Percentiles rank a stretch among this genome's conserved stretches.
phyloP scores from a whole-genome alignment of 2,797 vertebrate species.

The Falco concolor region DNA sequence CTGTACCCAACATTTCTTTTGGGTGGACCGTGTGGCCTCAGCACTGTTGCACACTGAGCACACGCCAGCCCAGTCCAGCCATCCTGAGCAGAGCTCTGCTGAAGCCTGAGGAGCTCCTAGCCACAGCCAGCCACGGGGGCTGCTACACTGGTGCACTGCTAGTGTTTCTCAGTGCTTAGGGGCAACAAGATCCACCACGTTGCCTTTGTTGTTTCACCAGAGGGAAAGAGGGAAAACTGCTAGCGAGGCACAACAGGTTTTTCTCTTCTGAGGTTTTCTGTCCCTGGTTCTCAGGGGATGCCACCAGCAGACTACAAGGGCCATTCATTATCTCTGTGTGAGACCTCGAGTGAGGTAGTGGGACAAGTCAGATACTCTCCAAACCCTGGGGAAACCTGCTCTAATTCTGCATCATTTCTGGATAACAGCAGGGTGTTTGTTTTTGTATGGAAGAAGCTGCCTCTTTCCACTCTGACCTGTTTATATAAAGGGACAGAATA shows the following conservation, averaged over 20 bases:
- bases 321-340: not conserved
- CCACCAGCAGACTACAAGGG: not conserved
- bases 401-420: not conserved
- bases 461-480: not conserved
- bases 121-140: accelerated
- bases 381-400: not conserved
- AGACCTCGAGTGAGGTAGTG: not conserved
- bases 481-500: not conserved
- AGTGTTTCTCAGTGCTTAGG: not conserved
- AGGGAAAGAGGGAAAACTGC: not conserved
- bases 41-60: not conserved
- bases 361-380: not conserved
- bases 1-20: not conserved
- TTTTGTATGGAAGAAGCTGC: not conserved
- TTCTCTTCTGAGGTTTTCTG: not conserved
- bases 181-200: not conserved
- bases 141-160: not conserved
- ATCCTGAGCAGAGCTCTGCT: not conserved
- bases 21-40: not conserved
- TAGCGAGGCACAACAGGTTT: not conserved
- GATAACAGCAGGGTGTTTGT: not conserved
- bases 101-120: not conserved
- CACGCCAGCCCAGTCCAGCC: not conserved
- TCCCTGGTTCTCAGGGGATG: not conserved
- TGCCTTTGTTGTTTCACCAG: not conserved